Base-by-base conservation (phyloP, 2,888 invertebrate genomes). In the Mythimna vitellina region DNA sequence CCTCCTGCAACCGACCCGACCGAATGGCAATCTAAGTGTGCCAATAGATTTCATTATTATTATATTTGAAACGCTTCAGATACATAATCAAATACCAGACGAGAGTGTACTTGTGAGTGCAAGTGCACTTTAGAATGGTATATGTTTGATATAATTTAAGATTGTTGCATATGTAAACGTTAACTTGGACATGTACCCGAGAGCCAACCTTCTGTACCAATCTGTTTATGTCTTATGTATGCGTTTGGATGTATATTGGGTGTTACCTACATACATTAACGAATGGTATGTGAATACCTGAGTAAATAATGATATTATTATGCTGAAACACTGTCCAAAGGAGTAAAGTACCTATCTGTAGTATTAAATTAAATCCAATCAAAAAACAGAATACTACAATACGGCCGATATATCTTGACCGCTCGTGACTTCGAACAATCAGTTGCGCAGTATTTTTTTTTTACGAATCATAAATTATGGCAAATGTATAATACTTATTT, bases 201-300 rank as follows among this genome's bases (percentile, higher is more conserved):
- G 2, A 53, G 14, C 5, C 3, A 1, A 14, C 10, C 29, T 71
- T 64, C 51, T 75, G 32, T n/a, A 12, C 2, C 9, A 25, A 14
- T 22, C 14, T 20, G 22, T 53, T 35, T 75, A 14, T 10, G 49
- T 38, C 22, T n/a, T n/a, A n/a, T 56, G 56, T 49, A 9, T 66
- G 14, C 35, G 46, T 65, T 46, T 46, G 46, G 46, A 46, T 46
- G 14, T 42, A 14, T 29, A 35, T n/a, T 3, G 35, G 22, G 14
- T 4, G 22, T 29, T 49, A 8, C 6, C 1, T 38, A 35, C 1
- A 6, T 42, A 42, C 25, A 20, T 63, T 57, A 25, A 9, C 10
- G 22, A 42, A 12, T 32, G 4, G 17, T 22, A 53, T 35, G 64
- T 54, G 10, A 0, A 9, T 12, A 17, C 22, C 29, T 32, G 57